phyloP scores from a whole-genome alignment of 2,888 invertebrate genomes.

The Ochropleura plecta region DNA sequence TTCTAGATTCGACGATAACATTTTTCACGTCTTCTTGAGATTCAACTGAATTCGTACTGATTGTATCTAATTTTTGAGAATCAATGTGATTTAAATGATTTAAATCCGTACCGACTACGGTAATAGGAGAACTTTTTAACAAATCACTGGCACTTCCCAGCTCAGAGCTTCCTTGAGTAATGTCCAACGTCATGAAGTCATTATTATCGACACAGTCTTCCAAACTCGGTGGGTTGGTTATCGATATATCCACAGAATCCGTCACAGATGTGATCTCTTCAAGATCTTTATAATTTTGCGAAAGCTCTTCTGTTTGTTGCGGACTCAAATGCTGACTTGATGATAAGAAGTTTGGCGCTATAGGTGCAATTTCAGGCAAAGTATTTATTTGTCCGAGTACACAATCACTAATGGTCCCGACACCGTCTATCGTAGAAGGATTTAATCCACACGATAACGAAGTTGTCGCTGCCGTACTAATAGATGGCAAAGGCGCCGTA shows the following conservation, averaged over 20 bases:
- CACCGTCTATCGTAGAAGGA: slow-evolving; percentile 79
- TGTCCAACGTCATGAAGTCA: slow-evolving; percentile 87
- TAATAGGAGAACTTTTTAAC: slow-evolving; percentile 85
- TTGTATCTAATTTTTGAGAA: slow-evolving; percentile 83
- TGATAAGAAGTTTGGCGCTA: slow-evolving; percentile 81
- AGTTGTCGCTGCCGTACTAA: slow-evolving; percentile 73
- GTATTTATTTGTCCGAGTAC: slow-evolving; percentile 85
- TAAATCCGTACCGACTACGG: slow-evolving; percentile 74
- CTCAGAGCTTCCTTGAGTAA: slow-evolving; percentile 82
- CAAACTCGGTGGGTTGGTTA: slow-evolving; percentile 83
- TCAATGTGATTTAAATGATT: slow-evolving; percentile 79
- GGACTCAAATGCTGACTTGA: slow-evolving; percentile 85
- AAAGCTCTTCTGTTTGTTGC: slow-evolving; percentile 87
- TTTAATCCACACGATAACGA: slow-evolving; percentile 76
- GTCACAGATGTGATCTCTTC: slow-evolving; percentile 87
- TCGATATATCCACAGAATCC: slow-evolving; percentile 82
- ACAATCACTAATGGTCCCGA: slow-evolving; percentile 82
- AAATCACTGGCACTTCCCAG: slow-evolving; percentile 84
- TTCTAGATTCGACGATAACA: slow-evolving; percentile 87
- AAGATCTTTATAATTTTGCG: slow-evolving; percentile 88
- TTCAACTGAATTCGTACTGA: slow-evolving; percentile 87
- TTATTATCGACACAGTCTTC: slow-evolving; percentile 89
- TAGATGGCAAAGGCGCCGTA: slow-evolving; percentile 81
- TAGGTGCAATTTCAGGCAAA: slow-evolving; percentile 82
- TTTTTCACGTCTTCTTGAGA: slow-evolving; percentile 88